A percentile compares a stretch with the other conserved stretches of the same genome.
Evolutionary conservation across 2,113 vertebrate genomes (phyloP).

Genomic region (Entelurus aequoreus): DNA sequence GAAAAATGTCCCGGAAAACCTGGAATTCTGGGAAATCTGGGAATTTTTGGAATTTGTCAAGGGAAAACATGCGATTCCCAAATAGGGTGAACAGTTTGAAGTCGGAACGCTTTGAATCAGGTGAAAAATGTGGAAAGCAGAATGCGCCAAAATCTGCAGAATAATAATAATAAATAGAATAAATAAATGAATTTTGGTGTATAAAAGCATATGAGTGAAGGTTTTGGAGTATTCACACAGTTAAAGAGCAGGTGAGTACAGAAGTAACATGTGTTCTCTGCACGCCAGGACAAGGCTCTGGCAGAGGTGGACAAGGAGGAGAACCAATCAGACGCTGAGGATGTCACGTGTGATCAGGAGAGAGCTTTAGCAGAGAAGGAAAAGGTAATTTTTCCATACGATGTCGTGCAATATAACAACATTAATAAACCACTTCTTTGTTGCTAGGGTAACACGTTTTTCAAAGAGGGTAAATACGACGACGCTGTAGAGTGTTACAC

Average conservation of each 20-base stretch:
- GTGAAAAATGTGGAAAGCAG: too few species aligned
- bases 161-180: too few species aligned
- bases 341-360: conserved; percentile 77
- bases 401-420: not conserved
- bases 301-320: conserved; percentile 87
- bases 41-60: too few species aligned
- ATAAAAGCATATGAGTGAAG: too few species aligned
- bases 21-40: too few species aligned
- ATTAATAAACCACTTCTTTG: conserved; percentile 16
- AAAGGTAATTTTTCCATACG: conserved; percentile 66
- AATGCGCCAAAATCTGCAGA: too few species aligned
- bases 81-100: too few species aligned
- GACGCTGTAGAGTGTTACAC: conserved; percentile 90
- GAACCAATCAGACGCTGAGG: conserved; percentile 85
- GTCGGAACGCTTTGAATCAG: too few species aligned
- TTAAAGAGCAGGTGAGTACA: not conserved
- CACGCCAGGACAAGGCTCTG: conserved; percentile 82
- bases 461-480: conserved; percentile 87
- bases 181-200: too few species aligned
- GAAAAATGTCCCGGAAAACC: too few species aligned
- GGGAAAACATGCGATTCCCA: too few species aligned
- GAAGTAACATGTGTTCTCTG: not conserved
- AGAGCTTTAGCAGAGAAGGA: conserved; percentile 82
- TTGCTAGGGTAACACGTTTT: conserved; percentile 83
- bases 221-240: too few species aligned